Conservation (phyloP, 2,113 vertebrate genomes). For the Ivindomyrus marchei region DNA sequence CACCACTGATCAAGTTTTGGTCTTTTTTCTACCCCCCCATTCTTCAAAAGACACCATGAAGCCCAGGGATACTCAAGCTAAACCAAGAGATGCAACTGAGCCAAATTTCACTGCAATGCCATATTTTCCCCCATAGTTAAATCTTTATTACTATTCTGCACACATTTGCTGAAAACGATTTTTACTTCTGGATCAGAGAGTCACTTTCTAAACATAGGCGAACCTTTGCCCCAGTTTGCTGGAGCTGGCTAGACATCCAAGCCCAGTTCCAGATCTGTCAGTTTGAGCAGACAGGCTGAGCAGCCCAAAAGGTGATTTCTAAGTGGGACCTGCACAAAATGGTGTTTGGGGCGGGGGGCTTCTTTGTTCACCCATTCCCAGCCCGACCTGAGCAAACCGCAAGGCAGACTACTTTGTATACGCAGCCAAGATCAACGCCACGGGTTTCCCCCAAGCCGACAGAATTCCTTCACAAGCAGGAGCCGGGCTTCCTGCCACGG, state of each 20-base stretch:
- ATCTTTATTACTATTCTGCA: neutral
- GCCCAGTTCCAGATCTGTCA: constrained; percentile 8
- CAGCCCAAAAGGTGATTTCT: constrained; percentile 3
- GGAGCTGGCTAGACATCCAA: neutral
- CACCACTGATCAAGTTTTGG: neutral
- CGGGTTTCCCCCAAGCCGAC: constrained; percentile 4
- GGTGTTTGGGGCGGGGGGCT: neutral
- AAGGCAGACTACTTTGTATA: constrained; percentile 14
- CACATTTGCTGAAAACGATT: neutral
- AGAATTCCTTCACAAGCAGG: constrained; percentile 15
- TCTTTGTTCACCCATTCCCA: neutral
- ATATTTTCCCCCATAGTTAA: constrained; percentile 3
- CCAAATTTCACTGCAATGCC: neutral
- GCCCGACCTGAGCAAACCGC: constrained; percentile 10
- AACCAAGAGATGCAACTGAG: neutral
- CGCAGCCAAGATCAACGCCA: constrained; percentile 13
- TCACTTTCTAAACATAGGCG: constrained; percentile 17
- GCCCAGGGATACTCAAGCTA: neutral
- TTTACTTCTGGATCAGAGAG: neutral
- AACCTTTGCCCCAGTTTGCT: constrained; percentile 4
- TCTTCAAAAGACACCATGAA: neutral
- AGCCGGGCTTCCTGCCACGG: neutral
- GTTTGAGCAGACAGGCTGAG: neutral
- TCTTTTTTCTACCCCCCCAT: neutral
- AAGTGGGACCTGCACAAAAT: neutral